Percentiles rank a stretch among this genome's conserved stretches.
Evolutionary conservation across 2,113 vertebrate species (phyloP).

Genomic region (Tragelaphus buxtoni): DNA sequence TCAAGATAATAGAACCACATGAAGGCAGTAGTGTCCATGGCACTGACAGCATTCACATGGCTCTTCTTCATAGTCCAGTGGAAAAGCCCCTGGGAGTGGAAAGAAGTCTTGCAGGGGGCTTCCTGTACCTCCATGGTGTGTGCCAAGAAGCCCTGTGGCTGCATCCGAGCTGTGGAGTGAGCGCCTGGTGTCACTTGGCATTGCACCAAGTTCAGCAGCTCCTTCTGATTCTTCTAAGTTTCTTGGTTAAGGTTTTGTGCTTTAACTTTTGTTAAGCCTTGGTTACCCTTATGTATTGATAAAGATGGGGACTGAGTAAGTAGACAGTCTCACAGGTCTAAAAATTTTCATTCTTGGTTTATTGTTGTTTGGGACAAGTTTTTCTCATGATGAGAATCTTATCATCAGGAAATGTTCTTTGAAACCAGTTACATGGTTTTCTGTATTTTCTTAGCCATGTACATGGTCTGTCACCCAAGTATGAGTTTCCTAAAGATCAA

Average conservation of each 20-base stretch:
- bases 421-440: background rate
- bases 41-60: accelerated
- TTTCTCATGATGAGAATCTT: background rate
- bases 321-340: background rate
- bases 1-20: accelerated
- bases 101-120: background rate
- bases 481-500: background rate
- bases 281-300: background rate
- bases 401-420: background rate
- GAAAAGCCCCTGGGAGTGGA: background rate
- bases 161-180: accelerated
- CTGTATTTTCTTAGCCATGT: background rate
- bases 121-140: too few species aligned
- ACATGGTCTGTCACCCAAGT: background rate
- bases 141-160: background rate
- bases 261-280: background rate
- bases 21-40: background rate
- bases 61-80: background rate
- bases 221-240: background rate
- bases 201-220: background rate
- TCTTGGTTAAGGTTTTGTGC: background rate
- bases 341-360: background rate
- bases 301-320: background rate
- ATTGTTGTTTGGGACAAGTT: background rate
- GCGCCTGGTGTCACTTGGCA: accelerated